Conservation (phyloP, 64 coral and sea anemone species). For the Dendrophyllia cribrosa region DNA sequence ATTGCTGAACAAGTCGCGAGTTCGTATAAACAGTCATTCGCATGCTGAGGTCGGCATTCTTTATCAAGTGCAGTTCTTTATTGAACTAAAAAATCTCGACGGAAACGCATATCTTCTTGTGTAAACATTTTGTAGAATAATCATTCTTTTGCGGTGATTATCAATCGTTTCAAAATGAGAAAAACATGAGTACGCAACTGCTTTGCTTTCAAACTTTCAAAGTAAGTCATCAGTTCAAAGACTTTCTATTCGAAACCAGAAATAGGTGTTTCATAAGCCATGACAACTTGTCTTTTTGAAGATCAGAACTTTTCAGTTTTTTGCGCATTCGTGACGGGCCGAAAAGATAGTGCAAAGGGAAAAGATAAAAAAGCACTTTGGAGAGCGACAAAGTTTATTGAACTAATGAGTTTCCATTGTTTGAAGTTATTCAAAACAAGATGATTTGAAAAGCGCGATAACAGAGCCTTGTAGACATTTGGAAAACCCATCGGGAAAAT, state of each 20-base stretch:
- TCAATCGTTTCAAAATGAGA: constrained; percentile 2
- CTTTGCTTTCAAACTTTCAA: neutral
- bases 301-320: neutral
- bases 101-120: constrained; percentile 14
- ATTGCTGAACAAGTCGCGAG: neutral
- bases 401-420: constrained; percentile 58
- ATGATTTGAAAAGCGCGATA: constrained; percentile 29
- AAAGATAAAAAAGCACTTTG: constrained; percentile 54
- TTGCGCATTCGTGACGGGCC: neutral
- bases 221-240: neutral
- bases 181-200: neutral
- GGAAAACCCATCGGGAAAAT: constrained; percentile 27
- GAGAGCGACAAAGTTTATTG: constrained; percentile 38
- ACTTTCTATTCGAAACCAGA: neutral
- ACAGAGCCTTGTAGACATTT: constrained; percentile 19
- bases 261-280: neutral
- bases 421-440: constrained; percentile 52
- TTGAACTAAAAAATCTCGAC: neutral
- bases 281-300: too few species aligned
- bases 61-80: neutral
- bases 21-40: constrained; percentile 39
- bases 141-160: neutral
- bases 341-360: neutral
- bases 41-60: neutral
- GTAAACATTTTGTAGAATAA: constrained; percentile 39